Base-by-base conservation (phyloP, 2,113 vertebrate species). In the Paraplagusia blochii region DNA sequence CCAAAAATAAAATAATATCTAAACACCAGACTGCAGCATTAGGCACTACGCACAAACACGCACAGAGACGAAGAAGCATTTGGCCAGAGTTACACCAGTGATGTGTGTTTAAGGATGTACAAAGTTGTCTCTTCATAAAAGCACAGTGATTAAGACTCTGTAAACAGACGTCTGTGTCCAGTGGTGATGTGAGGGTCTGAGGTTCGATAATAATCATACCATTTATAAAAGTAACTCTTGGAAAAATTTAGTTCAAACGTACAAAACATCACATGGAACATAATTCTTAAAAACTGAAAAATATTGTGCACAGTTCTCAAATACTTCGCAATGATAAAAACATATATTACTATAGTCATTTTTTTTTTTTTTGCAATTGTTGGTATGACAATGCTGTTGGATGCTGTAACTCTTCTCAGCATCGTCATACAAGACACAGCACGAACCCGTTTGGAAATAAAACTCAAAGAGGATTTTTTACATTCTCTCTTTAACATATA, bases 81-180 rank as follows among this genome's bases (percentile, higher is more conserved):
- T 71, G 54, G 15, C 44, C 40, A 46, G 40, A 12, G 35, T 22
- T 59, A 68, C 59, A 64, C 53, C 59, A 61, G 58, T 46, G 1
- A 66, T 68, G 44, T 64, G 53, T 66, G 68, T 62, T 62, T 63
- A 22, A 63, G 35, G 57, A 48, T 72, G 8, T 61, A 75, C 51
- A 73, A 73, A 72, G 58, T 63, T 56, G 34, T 67, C 18, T 83
- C 65, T 68, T 74, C 61, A 80, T 76, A 81, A 87, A 86, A 85
- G 80, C 88, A 90, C 87, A 89, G 87, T 90, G 87, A 89, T 82
- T 72, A 35, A 80, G 76, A 87, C 63, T 57, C 67, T 62, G 67
- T 43, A 60, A 61, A 72, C 63, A 62, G 72, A 59, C 62, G 62
- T 65, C 59, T 60, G 63, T 33, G 71, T 74, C 69, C 70, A 75